These are phyloP conservation scores for Carlito syrichta DNA, from an alignment of 2,113 vertebrate species.

Conservation along the genomic window DNA sequence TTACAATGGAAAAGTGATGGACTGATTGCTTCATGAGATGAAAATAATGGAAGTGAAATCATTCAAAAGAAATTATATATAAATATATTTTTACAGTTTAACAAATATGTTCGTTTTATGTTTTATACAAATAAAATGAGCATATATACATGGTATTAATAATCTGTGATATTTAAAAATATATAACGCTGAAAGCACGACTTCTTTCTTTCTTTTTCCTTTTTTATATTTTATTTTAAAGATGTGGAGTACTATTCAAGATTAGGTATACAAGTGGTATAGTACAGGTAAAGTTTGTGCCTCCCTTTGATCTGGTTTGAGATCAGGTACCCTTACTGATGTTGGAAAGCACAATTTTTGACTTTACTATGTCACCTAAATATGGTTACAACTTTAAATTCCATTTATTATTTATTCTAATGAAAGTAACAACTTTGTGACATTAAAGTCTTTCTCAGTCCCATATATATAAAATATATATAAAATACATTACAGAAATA, in stretches of 20 bases:
- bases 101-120: not conserved
- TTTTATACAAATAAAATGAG: not conserved
- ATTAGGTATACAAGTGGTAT: too few relatives aligned
- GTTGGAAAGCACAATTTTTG: too few relatives aligned
- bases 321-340: too few relatives aligned
- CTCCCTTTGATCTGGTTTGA: too few relatives aligned
- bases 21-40: not conserved
- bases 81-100: not conserved
- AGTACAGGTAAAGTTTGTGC: too few relatives aligned
- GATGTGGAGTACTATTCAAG: too few relatives aligned
- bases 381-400: not conserved
- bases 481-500: too few relatives aligned
- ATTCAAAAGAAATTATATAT: not conserved
- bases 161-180: not conserved
- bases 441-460: not conserved
- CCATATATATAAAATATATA: not conserved
- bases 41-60: not conserved
- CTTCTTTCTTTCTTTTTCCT: not conserved
- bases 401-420: not conserved
- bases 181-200: not conserved
- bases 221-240: too few relatives aligned
- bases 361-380: too few relatives aligned
- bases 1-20: not conserved
- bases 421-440: not conserved
- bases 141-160: not conserved